Conservation (phyloP, 2,113 vertebrate genomes). For the Pantherophis guttatus region DNA sequence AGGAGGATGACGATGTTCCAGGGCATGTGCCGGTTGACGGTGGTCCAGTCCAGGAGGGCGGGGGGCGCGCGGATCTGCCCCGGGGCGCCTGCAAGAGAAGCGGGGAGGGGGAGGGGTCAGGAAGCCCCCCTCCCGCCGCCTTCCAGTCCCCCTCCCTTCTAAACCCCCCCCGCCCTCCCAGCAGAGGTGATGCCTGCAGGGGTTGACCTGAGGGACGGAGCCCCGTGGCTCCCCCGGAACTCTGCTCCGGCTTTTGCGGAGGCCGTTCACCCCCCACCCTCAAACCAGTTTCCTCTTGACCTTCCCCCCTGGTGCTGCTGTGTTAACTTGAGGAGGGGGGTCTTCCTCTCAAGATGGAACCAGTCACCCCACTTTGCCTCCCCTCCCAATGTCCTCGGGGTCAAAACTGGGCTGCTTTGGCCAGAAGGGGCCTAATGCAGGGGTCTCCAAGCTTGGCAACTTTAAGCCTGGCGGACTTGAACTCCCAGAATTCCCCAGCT, state of each 20-base stretch:
- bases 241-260: not conserved
- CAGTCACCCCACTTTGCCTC: not conserved
- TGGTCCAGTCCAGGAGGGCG: conserved; percentile 81
- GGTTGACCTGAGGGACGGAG: too few species aligned
- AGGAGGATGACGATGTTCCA: conserved; percentile 90
- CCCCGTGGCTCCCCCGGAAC: not conserved
- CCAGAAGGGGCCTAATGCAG: too few species aligned
- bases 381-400: not conserved
- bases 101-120: fast-evolving
- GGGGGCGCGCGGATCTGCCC: conserved; percentile 60
- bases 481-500: too few species aligned
- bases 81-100: conserved; percentile 52
- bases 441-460: too few species aligned
- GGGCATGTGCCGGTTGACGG: conserved; percentile 84
- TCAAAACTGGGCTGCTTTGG: too few species aligned
- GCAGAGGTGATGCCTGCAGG: too few species aligned
- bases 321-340: not conserved
- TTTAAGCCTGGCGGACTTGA: too few species aligned
- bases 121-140: too few species aligned
- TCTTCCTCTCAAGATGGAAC: not conserved
- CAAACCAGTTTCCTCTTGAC: not conserved
- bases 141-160: too few species aligned
- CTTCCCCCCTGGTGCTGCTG: not conserved
- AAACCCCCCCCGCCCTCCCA: too few species aligned
- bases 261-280: not conserved